Conservation (phyloP, 2,888 invertebrate species). For the Loripinus fragilis region DNA sequence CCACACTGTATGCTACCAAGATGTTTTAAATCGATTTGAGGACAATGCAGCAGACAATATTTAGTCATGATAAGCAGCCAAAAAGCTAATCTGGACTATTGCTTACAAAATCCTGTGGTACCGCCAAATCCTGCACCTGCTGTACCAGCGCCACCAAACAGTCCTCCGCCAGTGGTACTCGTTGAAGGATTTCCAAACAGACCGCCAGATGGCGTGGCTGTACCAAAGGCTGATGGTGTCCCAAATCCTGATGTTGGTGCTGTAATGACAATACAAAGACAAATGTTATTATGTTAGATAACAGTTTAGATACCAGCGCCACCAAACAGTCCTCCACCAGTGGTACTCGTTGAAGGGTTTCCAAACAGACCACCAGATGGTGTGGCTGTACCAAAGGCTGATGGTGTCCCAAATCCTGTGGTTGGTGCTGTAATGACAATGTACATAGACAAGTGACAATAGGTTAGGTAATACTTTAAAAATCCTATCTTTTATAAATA, state of each 20-base stretch:
- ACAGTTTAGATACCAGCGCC: too few species aligned
- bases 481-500: too few species aligned
- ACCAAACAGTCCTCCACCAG: too few species aligned
- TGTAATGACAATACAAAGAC: constrained; percentile 4
- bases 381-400: constrained; percentile 52
- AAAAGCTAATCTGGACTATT: too few species aligned
- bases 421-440: constrained; percentile 31
- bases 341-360: too few species aligned
- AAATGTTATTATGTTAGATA: too few species aligned
- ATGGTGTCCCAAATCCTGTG: constrained; percentile 44
- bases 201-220: constrained; percentile 64
- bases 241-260: constrained; percentile 50
- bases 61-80: too few species aligned
- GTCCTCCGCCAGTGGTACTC: constrained; percentile 49
- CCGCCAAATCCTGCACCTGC: constrained; percentile 62
- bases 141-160: constrained; percentile 40
- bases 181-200: constrained; percentile 83
- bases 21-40: too few species aligned
- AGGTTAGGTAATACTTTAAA: too few species aligned
- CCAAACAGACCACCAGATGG: constrained; percentile 74
- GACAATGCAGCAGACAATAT: too few species aligned
- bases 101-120: constrained; percentile 53
- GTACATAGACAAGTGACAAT: too few species aligned
- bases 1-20: too few species aligned
- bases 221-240: constrained; percentile 43